Conservation (phyloP, 2,888 invertebrate genomes). For the Griposia aprilina region DNA sequence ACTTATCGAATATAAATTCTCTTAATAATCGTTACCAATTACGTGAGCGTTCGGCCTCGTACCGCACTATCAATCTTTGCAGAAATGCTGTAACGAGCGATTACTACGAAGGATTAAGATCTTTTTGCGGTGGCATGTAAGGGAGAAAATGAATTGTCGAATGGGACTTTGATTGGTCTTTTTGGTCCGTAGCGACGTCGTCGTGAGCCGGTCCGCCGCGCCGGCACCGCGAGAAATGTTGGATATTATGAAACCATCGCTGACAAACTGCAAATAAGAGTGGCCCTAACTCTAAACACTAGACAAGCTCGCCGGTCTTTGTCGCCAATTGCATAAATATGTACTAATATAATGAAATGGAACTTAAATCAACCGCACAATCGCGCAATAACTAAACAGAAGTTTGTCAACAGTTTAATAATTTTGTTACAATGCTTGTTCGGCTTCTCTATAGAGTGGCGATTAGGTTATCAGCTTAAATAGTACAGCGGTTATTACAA, state of each 20-base stretch:
- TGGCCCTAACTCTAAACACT: constrained; percentile 51
- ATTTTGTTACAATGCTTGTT: constrained; percentile 24
- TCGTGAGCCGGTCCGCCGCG: constrained; percentile 76
- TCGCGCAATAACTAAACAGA: constrained; percentile 32
- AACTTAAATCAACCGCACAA: constrained; percentile 39
- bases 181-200: constrained; percentile 67
- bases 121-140: constrained; percentile 82
- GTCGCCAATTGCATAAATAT: constrained; percentile 45
- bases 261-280: constrained; percentile 73
- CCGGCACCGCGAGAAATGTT: constrained; percentile 78
- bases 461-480: no score
- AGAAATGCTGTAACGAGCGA: constrained; percentile 75
- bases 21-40: constrained; percentile 88
- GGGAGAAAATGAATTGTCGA: constrained; percentile 82
- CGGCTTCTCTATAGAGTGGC: neutral
- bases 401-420: constrained; percentile 25
- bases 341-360: constrained; percentile 41
- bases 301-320: constrained; percentile 48
- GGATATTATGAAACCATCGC: constrained; percentile 83
- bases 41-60: constrained; percentile 86
- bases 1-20: constrained; percentile 87
- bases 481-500: no score
- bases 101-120: constrained; percentile 81
- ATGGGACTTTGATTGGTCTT: constrained; percentile 77
- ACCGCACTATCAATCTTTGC: constrained; percentile 77